These are phyloP conservation scores for Noturus placidus DNA, from an alignment of 2,113 vertebrate species.

Conservation along the genomic window DNA sequence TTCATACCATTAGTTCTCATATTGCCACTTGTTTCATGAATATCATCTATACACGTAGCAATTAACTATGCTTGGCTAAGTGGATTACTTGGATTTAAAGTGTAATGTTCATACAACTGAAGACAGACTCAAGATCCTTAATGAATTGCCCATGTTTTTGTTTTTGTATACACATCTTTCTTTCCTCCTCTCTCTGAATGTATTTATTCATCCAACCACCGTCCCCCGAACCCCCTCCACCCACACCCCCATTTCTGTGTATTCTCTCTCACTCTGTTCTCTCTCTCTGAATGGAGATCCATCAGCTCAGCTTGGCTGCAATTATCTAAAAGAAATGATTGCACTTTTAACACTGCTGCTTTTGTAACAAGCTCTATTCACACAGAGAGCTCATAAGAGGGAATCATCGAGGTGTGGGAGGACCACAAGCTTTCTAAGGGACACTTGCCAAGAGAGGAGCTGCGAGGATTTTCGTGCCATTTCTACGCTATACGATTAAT, in stretches of 20 bases:
- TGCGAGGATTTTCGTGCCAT: not conserved
- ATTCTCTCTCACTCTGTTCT: not conserved
- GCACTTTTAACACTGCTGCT: constrained; percentile 34
- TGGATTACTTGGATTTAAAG: not conserved
- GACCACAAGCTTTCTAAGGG: constrained; percentile 13
- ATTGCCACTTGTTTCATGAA: constrained; percentile 12
- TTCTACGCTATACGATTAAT: too few species aligned
- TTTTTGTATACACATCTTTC: constrained; percentile 9
- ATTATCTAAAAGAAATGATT: constrained; percentile 46
- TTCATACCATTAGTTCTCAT: constrained; percentile 22
- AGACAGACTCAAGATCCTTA: not conserved
- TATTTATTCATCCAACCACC: not conserved
- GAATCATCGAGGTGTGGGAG: constrained; percentile 34
- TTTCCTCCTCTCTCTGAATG: constrained; percentile 3
- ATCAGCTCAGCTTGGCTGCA: constrained; percentile 38
- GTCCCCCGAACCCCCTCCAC: too few species aligned
- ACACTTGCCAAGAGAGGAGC: constrained; percentile 17
- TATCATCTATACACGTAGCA: constrained; percentile 3
- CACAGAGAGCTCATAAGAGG: constrained; percentile 3
- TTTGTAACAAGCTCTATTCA: constrained; percentile 43
- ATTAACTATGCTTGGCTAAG: constrained; percentile 7
- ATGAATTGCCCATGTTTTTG: constrained; percentile 11
- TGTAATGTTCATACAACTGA: not conserved
- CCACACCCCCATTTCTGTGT: not conserved
- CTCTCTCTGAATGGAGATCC: constrained; percentile 21